Evolutionary conservation across 2,113 vertebrate genomes (phyloP), one percentile per base, ranked within the genome.

Genomic region (Scortum barcoo): DNA sequence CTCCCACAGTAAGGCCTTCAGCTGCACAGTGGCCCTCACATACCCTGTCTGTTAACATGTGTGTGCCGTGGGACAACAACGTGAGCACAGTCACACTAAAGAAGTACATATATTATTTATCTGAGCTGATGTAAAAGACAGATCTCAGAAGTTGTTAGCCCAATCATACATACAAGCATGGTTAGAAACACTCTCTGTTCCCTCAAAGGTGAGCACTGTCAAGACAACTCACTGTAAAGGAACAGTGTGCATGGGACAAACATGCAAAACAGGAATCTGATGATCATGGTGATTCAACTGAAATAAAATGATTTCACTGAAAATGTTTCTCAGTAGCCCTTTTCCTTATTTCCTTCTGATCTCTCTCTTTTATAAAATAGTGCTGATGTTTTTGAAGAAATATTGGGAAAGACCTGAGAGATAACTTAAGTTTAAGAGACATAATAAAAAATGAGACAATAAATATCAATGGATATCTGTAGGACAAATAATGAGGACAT

Each of bases 11-110:
- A 6, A 30, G 17, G 26, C 62, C 28, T 72, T 68, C 36, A 71
- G 62, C 66, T 30, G 42, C 50, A 56, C 65, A 69, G 42, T 7
- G 44, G 24, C 57, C 26, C 67, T 54, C 46, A 85, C 24, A 30
- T 1, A 53, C 68, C 58, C 33, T 17, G 57, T 28, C 17, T 61
- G 60, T 62, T 33, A 33, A 48, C 2, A 38, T 22, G 38, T 28
- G n/a, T 50, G 58, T 24, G 16, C 33, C 2, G 36, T 33, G 1
- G 60, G 22, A 48, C 40, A 62, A 58, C 26, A 77, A 48, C 3
- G 20, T 10, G 42, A 54, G 72, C 53, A 50, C 3, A 26, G 20
- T 17, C 56, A 44, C 20, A n/a, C 2, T 19, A 22, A 57, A 56
- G n/a, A 46, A 11, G 58, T 36, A 4, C 17, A 28, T 20, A 3